phyloP scores from a whole-genome alignment of 2,888 invertebrate species.

The Tholera decimalis region DNA sequence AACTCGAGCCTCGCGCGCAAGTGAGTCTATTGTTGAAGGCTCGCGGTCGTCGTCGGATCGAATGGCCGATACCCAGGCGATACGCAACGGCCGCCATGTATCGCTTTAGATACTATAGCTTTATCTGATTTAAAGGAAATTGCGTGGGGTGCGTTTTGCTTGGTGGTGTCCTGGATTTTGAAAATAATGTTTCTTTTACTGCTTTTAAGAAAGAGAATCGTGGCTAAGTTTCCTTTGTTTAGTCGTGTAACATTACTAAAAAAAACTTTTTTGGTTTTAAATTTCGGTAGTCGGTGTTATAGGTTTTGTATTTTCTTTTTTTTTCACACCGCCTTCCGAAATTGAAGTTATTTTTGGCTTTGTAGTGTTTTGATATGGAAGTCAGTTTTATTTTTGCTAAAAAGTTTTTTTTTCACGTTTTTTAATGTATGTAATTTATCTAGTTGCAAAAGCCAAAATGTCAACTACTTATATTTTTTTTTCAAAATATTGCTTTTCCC shows the following conservation, averaged over 20 bases:
- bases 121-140: constrained; percentile 46
- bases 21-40: constrained; percentile 67
- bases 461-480: no score
- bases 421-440: no score
- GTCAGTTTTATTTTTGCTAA: no score
- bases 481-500: no score
- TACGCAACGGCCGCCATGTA: constrained; percentile 48
- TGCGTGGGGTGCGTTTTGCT: constrained; percentile 18
- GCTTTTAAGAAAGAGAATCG: neutral
- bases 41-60: constrained; percentile 68
- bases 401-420: no score
- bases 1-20: constrained; percentile 62
- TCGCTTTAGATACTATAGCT: constrained; percentile 37
- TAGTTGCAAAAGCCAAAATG: no score
- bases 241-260: neutral
- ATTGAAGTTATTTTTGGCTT: no score
- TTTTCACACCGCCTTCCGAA: no score
- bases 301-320: no score
- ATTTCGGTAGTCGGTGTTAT: no score
- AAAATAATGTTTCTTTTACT: neutral
- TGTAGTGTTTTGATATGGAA: no score
- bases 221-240: neutral
- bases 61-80: constrained; percentile 54
- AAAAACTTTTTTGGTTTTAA: no score
- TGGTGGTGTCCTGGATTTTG: constrained; percentile 12